Evolutionary conservation across 2,113 vertebrate genomes (phyloP).

Genomic region (Conger conger): DNA sequence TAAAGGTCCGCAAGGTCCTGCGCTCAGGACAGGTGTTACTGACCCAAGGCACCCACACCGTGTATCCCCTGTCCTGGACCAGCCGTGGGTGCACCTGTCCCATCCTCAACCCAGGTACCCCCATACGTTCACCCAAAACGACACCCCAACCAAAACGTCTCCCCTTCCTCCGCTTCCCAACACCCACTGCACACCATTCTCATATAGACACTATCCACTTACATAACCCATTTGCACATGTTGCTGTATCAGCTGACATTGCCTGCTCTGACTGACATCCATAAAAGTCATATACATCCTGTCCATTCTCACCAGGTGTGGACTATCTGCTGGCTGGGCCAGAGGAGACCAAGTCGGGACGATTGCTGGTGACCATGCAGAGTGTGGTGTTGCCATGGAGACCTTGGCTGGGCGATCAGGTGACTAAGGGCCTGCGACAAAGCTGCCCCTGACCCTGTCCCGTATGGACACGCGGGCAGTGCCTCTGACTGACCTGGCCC

Average conservation of each 20-base stretch:
- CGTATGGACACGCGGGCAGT: not conserved
- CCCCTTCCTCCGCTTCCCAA: not conserved
- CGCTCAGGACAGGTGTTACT: conserved; percentile 71
- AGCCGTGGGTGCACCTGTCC: conserved; percentile 86
- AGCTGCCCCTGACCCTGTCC: conserved; percentile 51
- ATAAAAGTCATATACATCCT: not conserved
- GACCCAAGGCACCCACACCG: conserved; percentile 68
- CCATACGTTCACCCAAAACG: not conserved
- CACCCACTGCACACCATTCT: not conserved
- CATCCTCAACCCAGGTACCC: conserved; percentile 82
- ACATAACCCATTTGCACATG: not conserved
- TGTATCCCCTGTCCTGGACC: conserved; percentile 87
- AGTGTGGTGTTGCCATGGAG: conserved; percentile 83
- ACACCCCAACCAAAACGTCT: not conserved
- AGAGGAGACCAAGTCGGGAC: conserved; percentile 72
- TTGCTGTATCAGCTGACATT: not conserved
- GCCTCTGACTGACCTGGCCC: not conserved
- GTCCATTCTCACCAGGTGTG: conserved; percentile 63
- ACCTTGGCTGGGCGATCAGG: conserved; percentile 58
- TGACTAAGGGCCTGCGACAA: conserved; percentile 57
- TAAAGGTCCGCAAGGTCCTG: conserved; percentile 83
- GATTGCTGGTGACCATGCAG: conserved; percentile 82
- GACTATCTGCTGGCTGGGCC: conserved; percentile 84
- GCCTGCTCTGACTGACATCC: not conserved
- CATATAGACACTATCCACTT: not conserved